Percentiles rank a stretch among this genome's conserved stretches.
Evolutionary conservation across 2,888 invertebrate species (phyloP).

Genomic region (Ophioninae sp.): DNA sequence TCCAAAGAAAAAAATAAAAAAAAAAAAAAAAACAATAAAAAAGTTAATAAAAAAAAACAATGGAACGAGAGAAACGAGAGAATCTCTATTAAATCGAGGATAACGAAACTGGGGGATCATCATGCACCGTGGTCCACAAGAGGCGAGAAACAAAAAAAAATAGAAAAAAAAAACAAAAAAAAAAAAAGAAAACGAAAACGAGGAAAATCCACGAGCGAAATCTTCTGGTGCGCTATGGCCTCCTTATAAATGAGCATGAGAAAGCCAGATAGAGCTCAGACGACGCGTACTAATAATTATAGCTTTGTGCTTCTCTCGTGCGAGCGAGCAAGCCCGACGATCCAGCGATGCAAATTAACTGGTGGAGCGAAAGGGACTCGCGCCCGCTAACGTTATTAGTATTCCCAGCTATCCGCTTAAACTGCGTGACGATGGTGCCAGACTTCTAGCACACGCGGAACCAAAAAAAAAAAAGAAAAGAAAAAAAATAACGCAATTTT

Average conservation of each 20-base stretch:
- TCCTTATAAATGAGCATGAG: slow-evolving; percentile 77
- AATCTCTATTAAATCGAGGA: not conserved
- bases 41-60: slow-evolving; percentile 35
- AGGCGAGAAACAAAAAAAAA: slow-evolving; percentile 23
- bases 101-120: slow-evolving; percentile 50
- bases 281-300: slow-evolving; percentile 80
- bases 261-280: slow-evolving; percentile 72
- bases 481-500: too few species aligned
- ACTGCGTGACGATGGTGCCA: slow-evolving; percentile 24
- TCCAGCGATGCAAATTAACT: slow-evolving; percentile 74
- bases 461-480: too few species aligned
- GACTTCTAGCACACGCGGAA: not conserved
- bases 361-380: slow-evolving; percentile 48
- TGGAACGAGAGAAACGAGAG: not conserved
- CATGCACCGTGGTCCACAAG: slow-evolving; percentile 29
- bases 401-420: slow-evolving; percentile 36
- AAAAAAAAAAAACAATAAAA: slow-evolving; percentile 47
- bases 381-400: slow-evolving; percentile 44
- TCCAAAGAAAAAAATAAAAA: slow-evolving; percentile 51
- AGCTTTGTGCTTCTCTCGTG: slow-evolving; percentile 74
- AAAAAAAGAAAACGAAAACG: slow-evolving; percentile 46
- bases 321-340: slow-evolving; percentile 64
- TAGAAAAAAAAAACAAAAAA: slow-evolving; percentile 30
- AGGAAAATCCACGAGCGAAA: slow-evolving; percentile 52
- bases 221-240: slow-evolving; percentile 55